Conservation (phyloP, 2,888 invertebrate species). For the Coecobrya sp. region DNA sequence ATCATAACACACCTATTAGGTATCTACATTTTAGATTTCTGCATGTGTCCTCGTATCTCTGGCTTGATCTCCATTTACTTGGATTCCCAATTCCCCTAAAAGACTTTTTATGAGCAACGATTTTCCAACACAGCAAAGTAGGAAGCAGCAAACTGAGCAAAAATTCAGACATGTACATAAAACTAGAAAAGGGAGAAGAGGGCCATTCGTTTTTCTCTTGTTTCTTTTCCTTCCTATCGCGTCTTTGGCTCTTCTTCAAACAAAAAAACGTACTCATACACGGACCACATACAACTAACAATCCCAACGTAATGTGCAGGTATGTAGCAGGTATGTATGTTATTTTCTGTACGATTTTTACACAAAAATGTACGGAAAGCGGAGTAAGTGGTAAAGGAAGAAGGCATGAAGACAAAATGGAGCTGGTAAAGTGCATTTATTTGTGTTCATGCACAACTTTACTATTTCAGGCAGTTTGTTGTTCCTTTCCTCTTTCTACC, state of each 20-base stretch:
- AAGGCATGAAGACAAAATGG: constrained; percentile 15
- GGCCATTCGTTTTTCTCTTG: constrained; percentile 4
- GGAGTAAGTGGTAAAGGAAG: constrained; percentile 17
- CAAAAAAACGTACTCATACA: neutral
- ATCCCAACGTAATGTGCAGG: neutral
- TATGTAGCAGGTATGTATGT: constrained; percentile 20
- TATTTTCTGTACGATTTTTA: constrained; percentile 10
- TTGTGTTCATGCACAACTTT: neutral
- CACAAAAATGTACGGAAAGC: neutral
- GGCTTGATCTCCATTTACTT: constrained; percentile 71
- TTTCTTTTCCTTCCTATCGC: neutral
- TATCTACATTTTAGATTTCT: neutral
- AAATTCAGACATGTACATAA: neutral
- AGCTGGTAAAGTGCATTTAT: constrained; percentile 22
- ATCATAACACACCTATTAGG: neutral
- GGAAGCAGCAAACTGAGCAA: constrained; percentile 52
- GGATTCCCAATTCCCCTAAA: constrained; percentile 79
- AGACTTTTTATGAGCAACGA: constrained; percentile 78
- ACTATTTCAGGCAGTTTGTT: neutral
- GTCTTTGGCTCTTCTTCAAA: neutral
- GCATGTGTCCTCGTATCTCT: constrained; percentile 46
- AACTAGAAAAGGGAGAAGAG: constrained; percentile 1
- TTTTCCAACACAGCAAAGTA: constrained; percentile 64
- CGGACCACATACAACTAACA: neutral
- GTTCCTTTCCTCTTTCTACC: neutral